These are phyloP conservation scores for Hydrolagus colliei DNA, from an alignment of 2,797 vertebrate genomes.

Conservation along the genomic window DNA sequence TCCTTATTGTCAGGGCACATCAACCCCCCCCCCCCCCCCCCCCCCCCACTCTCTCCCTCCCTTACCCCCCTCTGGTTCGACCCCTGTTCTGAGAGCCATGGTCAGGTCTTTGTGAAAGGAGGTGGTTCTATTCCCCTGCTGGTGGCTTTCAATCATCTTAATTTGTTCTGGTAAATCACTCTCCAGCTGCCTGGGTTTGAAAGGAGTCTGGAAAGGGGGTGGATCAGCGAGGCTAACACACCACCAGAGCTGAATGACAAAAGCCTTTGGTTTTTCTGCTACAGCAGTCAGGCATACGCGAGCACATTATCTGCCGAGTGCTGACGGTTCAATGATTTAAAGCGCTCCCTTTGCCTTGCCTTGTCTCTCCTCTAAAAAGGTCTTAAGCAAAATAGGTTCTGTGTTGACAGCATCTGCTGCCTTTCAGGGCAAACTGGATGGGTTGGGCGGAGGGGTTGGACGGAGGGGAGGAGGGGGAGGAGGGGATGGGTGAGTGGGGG, in stretches of 20 bases:
- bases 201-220: conserved; percentile 44
- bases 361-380: conserved; percentile 41
- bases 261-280: conserved; percentile 53
- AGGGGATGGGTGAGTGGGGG: too few relatives aligned
- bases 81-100: conserved; percentile 47
- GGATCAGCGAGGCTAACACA: conserved; percentile 48
- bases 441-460: conserved; percentile 42
- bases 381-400: conserved; percentile 51
- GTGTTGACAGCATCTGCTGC: conserved; percentile 65
- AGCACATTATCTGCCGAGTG: conserved; percentile 54
- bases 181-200: conserved; percentile 55
- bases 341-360: conserved; percentile 36
- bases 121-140: conserved; percentile 50
- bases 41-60: too few relatives aligned
- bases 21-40: too few relatives aligned
- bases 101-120: conserved; percentile 43
- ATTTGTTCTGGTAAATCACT: conserved; percentile 63
- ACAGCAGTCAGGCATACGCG: conserved; percentile 56
- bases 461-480: too few relatives aligned
- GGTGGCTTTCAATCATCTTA: conserved; percentile 60
- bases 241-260: conserved; percentile 48
- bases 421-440: conserved; percentile 48
- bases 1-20: conserved; percentile 31
- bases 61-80: too few relatives aligned
- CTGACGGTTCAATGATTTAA: conserved; percentile 58